A percentile compares a stretch with the other conserved stretches of the same genome.
Conservation (phyloP, 2,888 invertebrate species). For the Lepidochrysops patricia region DNA sequence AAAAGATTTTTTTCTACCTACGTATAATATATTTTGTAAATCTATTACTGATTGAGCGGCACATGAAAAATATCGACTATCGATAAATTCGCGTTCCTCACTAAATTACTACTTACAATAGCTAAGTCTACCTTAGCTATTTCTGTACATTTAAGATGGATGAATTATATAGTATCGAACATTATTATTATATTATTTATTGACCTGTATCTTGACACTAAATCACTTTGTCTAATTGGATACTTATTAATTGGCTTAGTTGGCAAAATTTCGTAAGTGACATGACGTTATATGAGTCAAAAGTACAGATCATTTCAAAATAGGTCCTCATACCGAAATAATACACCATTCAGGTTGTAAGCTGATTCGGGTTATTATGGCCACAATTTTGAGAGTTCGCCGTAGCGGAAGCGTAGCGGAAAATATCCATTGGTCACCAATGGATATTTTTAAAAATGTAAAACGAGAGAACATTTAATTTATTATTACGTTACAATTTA, state of each 20-base stretch:
- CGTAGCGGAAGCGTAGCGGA: background rate
- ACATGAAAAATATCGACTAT: too few relatives aligned
- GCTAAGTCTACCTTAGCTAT: too few relatives aligned
- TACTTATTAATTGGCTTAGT: background rate
- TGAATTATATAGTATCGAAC: too few relatives aligned
- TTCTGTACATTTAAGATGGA: too few relatives aligned
- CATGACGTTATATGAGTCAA: background rate
- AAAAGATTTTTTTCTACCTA: too few relatives aligned
- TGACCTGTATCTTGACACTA: too few relatives aligned
- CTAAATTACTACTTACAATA: background rate
- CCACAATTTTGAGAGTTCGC: background rate
- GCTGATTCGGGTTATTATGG: background rate
- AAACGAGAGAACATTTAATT: too few relatives aligned
- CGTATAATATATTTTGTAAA: too few relatives aligned
- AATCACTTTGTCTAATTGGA: background rate
- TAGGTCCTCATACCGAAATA: background rate
- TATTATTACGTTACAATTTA: too few relatives aligned
- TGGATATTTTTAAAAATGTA: too few relatives aligned
- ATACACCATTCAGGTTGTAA: conserved; percentile 9
- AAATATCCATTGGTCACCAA: background rate
- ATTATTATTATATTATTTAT: too few relatives aligned
- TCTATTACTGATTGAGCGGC: too few relatives aligned
- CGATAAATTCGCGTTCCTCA: background rate
- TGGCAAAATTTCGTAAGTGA: background rate
- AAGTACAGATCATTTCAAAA: conserved; percentile 1